Evolutionary conservation across 2,797 vertebrate genomes (phyloP), one percentile per base, ranked within the genome.

Genomic region (Acanthurus leucopareius): DNA sequence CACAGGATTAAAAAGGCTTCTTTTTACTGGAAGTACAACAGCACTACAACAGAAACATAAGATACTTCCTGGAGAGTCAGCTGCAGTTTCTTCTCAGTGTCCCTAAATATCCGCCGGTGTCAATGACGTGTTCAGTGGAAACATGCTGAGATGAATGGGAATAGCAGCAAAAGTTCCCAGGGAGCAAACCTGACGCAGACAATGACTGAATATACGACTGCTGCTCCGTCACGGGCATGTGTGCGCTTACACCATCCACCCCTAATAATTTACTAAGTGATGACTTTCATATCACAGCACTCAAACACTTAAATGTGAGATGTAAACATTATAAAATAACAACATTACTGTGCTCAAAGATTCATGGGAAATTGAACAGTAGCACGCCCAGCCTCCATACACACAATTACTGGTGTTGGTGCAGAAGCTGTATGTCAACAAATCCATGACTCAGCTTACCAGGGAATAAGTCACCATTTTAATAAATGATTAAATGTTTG

Each of bases 131-230:
- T 13, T 2, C 3, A 57, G 32, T 42, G n/a, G 32, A 74, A 59
- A 59, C 68, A 53, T 58, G 25, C 15, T 61, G 20, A 32, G 9
- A 7, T 53, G 6, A 49, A 57, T 7, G 38, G 15, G 15, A 80
- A 86, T 35, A 58, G 65, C n/a, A 56, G 76, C 0, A 7, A 40
- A 82, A 73, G 10, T 62, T 73, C 69, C 64, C 57, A 32, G 62
- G 66, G 5, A 59, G 70, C 2, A 17, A 66, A 47, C 45, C 14
- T 45, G 74, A 72, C 4, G n/a, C 45, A 11, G 44, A 47, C 19
- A 62, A 16, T 19, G 38, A 11, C 11, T 38, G 4, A 49, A 61
- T 54, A 56, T 38, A 42, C 22, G 40, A 83, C 57, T 15, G 40
- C 25, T 28, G 3, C 22, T 56, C 17, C 0, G 1, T 73, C 57